phyloP scores from a whole-genome alignment of 2,888 invertebrate species.

The Amiota mariae region DNA sequence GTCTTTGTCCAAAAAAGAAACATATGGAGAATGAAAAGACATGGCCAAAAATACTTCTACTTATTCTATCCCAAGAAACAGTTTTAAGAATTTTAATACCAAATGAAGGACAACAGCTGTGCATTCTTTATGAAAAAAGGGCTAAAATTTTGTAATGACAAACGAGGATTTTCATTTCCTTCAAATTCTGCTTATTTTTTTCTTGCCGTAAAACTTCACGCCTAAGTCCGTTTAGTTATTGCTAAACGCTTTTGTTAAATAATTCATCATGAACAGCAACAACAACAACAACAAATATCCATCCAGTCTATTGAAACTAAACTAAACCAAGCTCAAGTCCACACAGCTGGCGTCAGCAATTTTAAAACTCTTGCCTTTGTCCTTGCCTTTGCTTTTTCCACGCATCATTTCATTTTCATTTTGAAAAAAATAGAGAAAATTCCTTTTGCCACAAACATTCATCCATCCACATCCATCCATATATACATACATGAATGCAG shows the following conservation, averaged over 20 bases:
- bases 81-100: no score
- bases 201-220: slow-evolving; percentile 49
- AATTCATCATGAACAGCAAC: slow-evolving; percentile 13
- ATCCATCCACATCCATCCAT: neutral
- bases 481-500: neutral
- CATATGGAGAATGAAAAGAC: no score
- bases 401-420: slow-evolving; percentile 1
- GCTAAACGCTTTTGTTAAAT: slow-evolving; percentile 30
- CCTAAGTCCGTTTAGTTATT: slow-evolving; percentile 57
- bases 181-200: slow-evolving; percentile 22
- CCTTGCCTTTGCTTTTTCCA: slow-evolving; percentile 6
- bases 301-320: no score
- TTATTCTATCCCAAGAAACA: no score
- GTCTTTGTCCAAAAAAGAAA: no score
- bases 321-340: slow-evolving; percentile 47
- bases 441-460: no score
- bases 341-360: slow-evolving; percentile 59
- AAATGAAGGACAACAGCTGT: no score
- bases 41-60: no score
- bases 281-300: neutral
- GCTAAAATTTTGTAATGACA: no score
- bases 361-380: slow-evolving; percentile 47
- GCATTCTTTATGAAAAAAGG: no score
- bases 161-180: slow-evolving; percentile 47
- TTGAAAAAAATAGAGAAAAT: no score